These are phyloP conservation scores for Morpho helenor DNA, from an alignment of 2,888 invertebrate genomes.

Conservation along the genomic window DNA sequence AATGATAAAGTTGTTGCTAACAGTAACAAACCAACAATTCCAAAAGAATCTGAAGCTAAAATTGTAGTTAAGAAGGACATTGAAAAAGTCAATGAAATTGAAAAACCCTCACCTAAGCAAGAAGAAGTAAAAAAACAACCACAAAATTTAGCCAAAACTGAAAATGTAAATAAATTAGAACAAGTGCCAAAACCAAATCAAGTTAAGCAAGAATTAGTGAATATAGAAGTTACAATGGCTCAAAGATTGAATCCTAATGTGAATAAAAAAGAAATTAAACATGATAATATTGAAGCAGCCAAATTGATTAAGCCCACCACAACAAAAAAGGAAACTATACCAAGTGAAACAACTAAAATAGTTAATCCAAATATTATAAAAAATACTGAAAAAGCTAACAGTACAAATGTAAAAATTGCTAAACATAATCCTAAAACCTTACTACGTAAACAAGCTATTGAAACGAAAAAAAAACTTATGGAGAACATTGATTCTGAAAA, in stretches of 20 bases:
- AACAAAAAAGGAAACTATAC: not conserved
- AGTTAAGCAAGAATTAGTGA: constrained; percentile 12
- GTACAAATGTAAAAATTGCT: no score
- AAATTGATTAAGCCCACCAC: not conserved
- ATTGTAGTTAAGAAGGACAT: no score
- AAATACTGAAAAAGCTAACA: not conserved
- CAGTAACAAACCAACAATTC: no score
- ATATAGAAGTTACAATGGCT: not conserved
- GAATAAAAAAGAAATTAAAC: no score
- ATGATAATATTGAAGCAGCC: not conserved
- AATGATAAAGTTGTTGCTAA: no score
- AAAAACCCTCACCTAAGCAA: no score
- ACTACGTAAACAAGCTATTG: not conserved
- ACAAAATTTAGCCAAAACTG: no score
- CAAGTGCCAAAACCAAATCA: not conserved
- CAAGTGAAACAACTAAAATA: constrained; percentile 1
- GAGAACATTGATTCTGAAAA: constrained; percentile 3
- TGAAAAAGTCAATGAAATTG: no score
- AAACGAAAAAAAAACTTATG: not conserved
- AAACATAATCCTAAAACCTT: not conserved
- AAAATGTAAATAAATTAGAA: no score
- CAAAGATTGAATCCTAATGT: no score
- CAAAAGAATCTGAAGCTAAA: no score
- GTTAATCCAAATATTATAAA: not conserved
- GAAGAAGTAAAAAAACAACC: no score